Evolutionary conservation across 2,888 invertebrate species (phyloP).

Genomic region (Phytoseiulus persimilis): DNA sequence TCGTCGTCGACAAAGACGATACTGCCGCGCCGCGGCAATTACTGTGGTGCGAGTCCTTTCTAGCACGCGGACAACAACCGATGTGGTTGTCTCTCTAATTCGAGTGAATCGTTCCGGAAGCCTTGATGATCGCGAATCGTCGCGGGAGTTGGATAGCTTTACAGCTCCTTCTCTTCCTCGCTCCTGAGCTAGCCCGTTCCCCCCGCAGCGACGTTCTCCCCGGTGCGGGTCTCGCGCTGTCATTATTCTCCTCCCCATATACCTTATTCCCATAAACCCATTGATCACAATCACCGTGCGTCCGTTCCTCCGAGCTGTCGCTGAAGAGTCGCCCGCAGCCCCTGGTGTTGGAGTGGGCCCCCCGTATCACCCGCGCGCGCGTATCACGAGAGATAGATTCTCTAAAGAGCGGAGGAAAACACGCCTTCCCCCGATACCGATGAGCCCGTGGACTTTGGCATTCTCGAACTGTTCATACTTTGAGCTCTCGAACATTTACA

Average conservation of each 20-base stretch:
- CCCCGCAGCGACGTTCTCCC: too few species aligned
- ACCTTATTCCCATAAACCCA: neutral
- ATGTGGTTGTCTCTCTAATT: neutral
- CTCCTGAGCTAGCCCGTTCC: neutral
- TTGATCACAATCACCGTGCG: neutral
- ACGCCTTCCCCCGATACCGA: neutral
- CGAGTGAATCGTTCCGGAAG: neutral
- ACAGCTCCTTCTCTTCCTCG: neutral
- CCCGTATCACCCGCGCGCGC: neutral
- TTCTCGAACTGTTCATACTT: neutral
- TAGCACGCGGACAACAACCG: neutral
- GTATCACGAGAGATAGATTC: neutral
- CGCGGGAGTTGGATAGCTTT: neutral
- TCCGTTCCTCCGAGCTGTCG: neutral
- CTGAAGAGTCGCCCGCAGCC: neutral
- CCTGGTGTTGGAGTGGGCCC: neutral
- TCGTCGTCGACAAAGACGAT: neutral
- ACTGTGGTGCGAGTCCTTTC: neutral
- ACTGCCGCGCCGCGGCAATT: neutral
- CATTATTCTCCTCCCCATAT: neutral
- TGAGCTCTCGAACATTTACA: neutral
- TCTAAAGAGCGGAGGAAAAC: neutral
- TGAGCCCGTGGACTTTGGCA: neutral
- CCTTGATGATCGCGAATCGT: neutral
- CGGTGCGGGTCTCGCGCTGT: neutral